Base-by-base conservation (phyloP, 2,888 invertebrate species). In the Cosmia trapezina region DNA sequence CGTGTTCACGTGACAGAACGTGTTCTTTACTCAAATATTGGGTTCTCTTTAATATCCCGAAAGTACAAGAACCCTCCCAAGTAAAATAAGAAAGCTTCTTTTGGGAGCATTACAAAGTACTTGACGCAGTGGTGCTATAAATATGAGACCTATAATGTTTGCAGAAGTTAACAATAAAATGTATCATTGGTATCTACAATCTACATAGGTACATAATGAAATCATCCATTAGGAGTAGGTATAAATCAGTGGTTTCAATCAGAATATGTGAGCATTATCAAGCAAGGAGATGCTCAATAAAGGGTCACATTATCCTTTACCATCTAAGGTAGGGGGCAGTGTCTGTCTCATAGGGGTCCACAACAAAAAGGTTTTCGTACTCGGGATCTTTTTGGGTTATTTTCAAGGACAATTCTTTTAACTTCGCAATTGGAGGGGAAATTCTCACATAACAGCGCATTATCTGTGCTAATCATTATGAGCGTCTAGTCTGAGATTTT, bases 331-430 rank as follows among this genome's bases (percentile, higher is more conserved):
- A 63, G 59, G 63, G 88, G 87, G 88, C 86, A 86, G 79, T 83
- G 88, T 86, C 87, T 59, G 76, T 49, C 65, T 88, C 83, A 87
- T 84, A 87, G 91, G 94, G 94, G 94, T 91, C 64, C 87, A 80
- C 79, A 86, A 93, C 92, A 94, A 94, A 93, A 90, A 83, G 63
- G 62, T 77, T 76, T 82, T 86, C 87, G 87, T 88, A 86, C 87
- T 90, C 81, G 83, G 78, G 78, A 89, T 86, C 80, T 90, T 91
- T 91, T 91, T 91, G 88, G 92, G 92, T 91, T 89, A 93, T 88
- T 90, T 86, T 87, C 94, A 94, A 95, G 94, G 94, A 83, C 89
- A 88, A 67, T 47, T 81, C 83, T 86, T 87, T 83, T 86, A 87
- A 85, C 80, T 71, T 73, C 80, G 72, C 77, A 79, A 79, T 80